phyloP scores from a whole-genome alignment of 2,888 invertebrate species.

The Trachelus iudaicus region DNA sequence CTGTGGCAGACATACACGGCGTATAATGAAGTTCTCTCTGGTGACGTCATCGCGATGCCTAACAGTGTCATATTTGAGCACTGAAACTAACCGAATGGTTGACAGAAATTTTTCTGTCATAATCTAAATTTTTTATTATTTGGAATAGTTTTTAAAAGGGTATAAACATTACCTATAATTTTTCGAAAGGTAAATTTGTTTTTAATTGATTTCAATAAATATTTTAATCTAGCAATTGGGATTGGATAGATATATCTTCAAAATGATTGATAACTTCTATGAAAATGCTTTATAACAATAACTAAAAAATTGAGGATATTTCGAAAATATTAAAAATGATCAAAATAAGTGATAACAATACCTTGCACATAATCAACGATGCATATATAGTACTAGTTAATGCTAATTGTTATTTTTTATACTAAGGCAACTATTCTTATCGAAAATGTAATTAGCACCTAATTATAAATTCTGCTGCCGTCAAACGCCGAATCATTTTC shows the following conservation, averaged over 20 bases:
- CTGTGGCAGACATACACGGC: background rate
- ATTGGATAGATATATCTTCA: background rate
- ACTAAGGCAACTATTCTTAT: background rate
- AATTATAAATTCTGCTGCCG: background rate
- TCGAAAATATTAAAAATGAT: background rate
- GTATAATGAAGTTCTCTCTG: background rate
- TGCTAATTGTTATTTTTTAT: background rate
- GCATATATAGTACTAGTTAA: background rate
- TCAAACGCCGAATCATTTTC: background rate
- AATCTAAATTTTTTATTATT: background rate
- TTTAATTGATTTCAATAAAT: background rate
- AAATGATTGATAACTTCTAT: background rate
- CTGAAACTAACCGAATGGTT: background rate
- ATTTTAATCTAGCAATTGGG: background rate
- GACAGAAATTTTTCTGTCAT: background rate
- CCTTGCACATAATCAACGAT: background rate
- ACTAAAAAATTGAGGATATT: background rate
- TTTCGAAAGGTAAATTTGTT: background rate
- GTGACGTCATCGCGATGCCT: background rate
- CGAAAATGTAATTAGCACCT: background rate
- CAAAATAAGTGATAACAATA: background rate
- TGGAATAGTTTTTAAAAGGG: background rate
- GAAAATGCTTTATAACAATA: background rate
- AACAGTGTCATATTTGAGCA: background rate
- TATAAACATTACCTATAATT: background rate